phyloP scores from a whole-genome alignment of 2,888 invertebrate genomes.

The Drosophila subquinaria region DNA sequence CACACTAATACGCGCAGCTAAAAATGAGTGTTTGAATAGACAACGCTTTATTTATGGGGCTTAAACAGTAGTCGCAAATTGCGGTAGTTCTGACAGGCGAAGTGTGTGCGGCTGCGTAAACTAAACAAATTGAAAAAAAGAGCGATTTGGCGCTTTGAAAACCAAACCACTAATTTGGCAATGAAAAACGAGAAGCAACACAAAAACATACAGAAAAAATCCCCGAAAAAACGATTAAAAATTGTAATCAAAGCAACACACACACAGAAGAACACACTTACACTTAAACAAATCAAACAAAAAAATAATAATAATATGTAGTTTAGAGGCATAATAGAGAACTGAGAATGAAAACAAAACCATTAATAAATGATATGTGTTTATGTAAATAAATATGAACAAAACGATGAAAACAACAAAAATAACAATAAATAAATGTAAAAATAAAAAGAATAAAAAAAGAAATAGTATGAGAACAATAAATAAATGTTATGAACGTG shows the following conservation, averaged over 20 bases:
- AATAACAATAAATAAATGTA: not conserved
- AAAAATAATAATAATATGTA: not conserved
- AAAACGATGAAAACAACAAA: not conserved
- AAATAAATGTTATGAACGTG: constrained; percentile 38
- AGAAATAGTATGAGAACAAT: constrained; percentile 6
- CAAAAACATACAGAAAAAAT: not conserved
- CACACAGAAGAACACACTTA: not conserved
- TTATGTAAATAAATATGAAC: constrained; percentile 15
- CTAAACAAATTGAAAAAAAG: constrained; percentile 11
- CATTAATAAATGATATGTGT: constrained; percentile 1
- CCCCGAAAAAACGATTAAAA: constrained; percentile 2
- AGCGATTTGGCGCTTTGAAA: constrained; percentile 13
- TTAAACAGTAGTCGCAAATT: constrained; percentile 28
- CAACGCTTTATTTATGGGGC: constrained; percentile 40
- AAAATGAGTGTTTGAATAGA: constrained; percentile 19
- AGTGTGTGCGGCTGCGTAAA: constrained; percentile 30
- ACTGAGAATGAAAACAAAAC: not conserved
- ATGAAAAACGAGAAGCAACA: constrained; percentile 9
- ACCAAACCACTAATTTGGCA: constrained; percentile 37
- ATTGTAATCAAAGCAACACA: constrained; percentile 6
- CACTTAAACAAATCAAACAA: not conserved
- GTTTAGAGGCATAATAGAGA: constrained; percentile 5
- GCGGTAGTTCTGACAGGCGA: constrained; percentile 30
- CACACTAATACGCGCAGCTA: not conserved
- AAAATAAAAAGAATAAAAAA: not conserved